Evolutionary conservation across 2,113 vertebrate genomes (phyloP), one percentile per base, ranked within the genome.

Genomic region (Aix galericulata): DNA sequence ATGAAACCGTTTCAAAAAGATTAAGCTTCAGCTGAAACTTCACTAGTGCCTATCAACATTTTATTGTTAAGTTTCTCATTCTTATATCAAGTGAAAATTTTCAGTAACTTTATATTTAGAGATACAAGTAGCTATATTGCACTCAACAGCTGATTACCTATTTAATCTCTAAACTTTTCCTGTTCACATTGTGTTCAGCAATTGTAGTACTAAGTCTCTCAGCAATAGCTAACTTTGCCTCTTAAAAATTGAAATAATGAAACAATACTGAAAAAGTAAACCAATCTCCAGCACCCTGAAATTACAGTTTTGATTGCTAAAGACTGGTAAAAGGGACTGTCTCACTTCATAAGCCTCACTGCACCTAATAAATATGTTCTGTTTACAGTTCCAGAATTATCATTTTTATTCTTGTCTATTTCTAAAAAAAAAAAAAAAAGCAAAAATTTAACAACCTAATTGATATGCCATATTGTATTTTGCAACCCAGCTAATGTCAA

Each of bases 351-450:
- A 81, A 94, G 52, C 82, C 89, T 83, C 69, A 25, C 81, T 91
- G 53, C 20, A 86, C 42, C 91, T 66, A 88, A 93, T 88, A 82
- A 89, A 68, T 56, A 59, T 68, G 82, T 96, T 68, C 79, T 96
- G 50, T 88, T 95, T 56, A 36, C 75, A 73, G 8, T 90, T 62
- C 58, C 82, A 97, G 23, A 56, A 69, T 91, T 90, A 17, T 34
- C 46, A 38, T 1, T 8, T 48, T 56, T 80, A 68, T 22, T 60
- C 53, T 66, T 8, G 40, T 4, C 38, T 52, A n/a, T 56, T 86
- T 60, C 38, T 67, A 95, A 83, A 95, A 59, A 36, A 80, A 95
- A 36, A 78, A 95, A 83, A 95, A 60, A 36, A 81, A 95, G 40
- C 42, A 66, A 88, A 94, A 86, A 75, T 31, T 16, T 67, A 62